Evolutionary conservation across 1,140 invertebrate species (phyloP).

Genomic region (Chironomus tepperi): DNA sequence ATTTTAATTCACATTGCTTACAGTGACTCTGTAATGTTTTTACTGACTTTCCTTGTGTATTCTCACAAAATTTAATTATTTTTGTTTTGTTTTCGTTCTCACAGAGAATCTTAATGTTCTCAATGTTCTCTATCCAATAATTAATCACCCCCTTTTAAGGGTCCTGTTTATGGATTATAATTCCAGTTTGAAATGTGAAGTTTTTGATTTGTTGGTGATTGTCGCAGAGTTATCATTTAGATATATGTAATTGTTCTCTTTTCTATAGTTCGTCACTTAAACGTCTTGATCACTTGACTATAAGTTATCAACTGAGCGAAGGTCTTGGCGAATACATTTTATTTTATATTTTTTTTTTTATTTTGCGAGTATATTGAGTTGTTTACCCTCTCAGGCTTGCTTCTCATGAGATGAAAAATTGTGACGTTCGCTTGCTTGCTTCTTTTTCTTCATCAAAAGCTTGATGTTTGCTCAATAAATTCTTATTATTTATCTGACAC

Average conservation of each 20-base stretch:
- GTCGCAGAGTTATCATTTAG: constrained; percentile 17
- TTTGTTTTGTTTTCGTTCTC: too few species aligned
- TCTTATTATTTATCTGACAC: constrained; percentile 14
- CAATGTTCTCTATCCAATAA: too few species aligned
- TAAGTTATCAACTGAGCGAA: background rate
- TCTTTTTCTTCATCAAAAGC: too few species aligned
- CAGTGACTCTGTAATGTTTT: background rate
- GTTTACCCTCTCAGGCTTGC: background rate
- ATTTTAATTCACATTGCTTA: background rate
- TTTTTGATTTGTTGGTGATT: background rate
- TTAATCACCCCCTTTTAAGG: background rate
- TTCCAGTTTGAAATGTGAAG: background rate
- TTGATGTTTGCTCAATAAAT: background rate
- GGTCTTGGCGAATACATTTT: background rate
- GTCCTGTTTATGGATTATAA: background rate
- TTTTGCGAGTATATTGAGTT: background rate
- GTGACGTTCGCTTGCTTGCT: too few species aligned
- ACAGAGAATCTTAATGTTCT: background rate
- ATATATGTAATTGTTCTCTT: background rate
- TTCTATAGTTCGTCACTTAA: background rate
- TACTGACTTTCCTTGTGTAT: background rate
- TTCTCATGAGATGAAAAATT: background rate
- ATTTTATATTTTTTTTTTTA: background rate
- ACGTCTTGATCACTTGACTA: constrained; percentile 8
- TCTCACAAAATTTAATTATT: background rate